Evolutionary conservation across 2,113 vertebrate species (phyloP).

Genomic region (Polyodon spathula): DNA sequence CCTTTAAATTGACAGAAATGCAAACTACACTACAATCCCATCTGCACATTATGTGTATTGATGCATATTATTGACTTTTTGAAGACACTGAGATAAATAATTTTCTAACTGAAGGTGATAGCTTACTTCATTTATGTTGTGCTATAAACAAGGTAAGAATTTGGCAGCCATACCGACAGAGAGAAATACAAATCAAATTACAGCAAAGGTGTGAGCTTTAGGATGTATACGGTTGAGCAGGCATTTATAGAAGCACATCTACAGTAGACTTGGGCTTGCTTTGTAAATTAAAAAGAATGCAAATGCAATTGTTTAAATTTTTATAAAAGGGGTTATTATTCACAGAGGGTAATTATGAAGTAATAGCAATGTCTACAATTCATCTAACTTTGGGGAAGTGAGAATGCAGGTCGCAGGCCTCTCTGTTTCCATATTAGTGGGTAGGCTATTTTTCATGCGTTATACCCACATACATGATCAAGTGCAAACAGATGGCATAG

Average conservation of each 20-base stretch:
- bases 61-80: constrained; percentile 2
- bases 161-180: neutral
- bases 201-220: neutral
- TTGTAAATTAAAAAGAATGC: no score
- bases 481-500: no score
- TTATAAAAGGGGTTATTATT: no score
- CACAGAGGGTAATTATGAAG: no score
- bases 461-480: no score
- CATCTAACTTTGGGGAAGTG: no score
- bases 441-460: no score
- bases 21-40: neutral
- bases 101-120: neutral
- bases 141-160: neutral
- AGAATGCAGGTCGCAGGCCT: no score
- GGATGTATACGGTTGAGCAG: neutral
- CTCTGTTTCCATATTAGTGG: no score
- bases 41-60: neutral
- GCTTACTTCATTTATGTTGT: neutral
- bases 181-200: constrained; percentile 3
- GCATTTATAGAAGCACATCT: neutral
- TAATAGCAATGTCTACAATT: no score
- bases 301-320: no score
- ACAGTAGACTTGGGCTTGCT: no score
- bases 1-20: neutral
- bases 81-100: neutral